These are phyloP conservation scores for Seriola quinqueradiata DNA, from an alignment of 2,113 vertebrate species.

Conservation along the genomic window DNA sequence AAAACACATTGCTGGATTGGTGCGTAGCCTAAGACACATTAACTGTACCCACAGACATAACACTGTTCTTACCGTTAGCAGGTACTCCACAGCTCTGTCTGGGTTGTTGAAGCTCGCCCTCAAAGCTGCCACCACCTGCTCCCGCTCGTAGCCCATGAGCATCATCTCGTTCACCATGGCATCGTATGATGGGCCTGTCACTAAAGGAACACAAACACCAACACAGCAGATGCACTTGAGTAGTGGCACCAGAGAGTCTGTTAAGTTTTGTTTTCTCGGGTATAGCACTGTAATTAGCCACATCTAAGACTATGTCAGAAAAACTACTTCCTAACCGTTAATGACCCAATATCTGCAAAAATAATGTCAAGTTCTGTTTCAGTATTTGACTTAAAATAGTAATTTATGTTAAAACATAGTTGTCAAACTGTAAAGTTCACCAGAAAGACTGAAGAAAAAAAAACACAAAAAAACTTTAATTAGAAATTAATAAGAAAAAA, in stretches of 20 bases:
- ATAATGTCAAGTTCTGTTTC: not conserved
- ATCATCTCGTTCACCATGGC: slow-evolving; percentile 99
- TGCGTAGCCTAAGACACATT: not conserved
- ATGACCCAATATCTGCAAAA: not conserved
- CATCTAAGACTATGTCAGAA: not conserved
- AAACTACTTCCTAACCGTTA: not conserved
- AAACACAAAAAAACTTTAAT: no score
- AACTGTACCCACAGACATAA: not conserved
- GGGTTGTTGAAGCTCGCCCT: slow-evolving; percentile 98
- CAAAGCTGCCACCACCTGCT: slow-evolving; percentile 93
- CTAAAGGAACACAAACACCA: slow-evolving; percentile 71
- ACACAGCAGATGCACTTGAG: not conserved
- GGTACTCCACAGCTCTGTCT: slow-evolving; percentile 96
- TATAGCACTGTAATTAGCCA: not conserved
- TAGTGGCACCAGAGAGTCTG: not conserved
- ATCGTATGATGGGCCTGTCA: slow-evolving; percentile 96
- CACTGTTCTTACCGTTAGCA: slow-evolving; percentile 89
- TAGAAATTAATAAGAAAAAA: not conserved
- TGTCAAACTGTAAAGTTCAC: not conserved
- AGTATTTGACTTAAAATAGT: not conserved
- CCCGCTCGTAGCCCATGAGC: slow-evolving; percentile 96
- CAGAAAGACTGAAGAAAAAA: not conserved
- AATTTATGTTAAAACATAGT: not conserved
- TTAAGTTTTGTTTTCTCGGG: not conserved
- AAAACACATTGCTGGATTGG: not conserved